Evolutionary conservation across 1,140 invertebrate species (phyloP).

Genomic region (Halictus rubicundus): DNA sequence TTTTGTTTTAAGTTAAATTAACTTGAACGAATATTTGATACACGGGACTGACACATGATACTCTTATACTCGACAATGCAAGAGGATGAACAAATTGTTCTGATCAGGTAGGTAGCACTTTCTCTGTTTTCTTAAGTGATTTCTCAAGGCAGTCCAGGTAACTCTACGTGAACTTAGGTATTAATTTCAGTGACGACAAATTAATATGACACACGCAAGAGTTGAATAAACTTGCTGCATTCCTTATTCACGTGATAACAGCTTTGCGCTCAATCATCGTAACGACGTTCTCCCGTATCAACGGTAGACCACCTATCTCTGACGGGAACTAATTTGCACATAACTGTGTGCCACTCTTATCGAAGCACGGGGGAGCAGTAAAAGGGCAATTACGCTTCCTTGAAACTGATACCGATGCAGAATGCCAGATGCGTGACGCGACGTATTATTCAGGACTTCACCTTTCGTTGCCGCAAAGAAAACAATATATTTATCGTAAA

Average conservation of each 20-base stretch:
- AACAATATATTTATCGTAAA: slow-evolving; percentile 48
- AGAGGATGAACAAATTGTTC: too few species aligned
- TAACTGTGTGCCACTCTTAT: slow-evolving; percentile 17
- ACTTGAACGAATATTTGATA: too few species aligned
- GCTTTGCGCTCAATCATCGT: slow-evolving; percentile 44
- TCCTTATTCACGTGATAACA: slow-evolving; percentile 38
- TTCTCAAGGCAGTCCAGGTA: too few species aligned
- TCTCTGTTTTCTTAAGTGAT: too few species aligned
- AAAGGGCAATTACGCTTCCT: slow-evolving; percentile 45
- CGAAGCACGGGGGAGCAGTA: slow-evolving; percentile 19
- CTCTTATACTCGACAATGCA: too few species aligned
- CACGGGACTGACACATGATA: too few species aligned
- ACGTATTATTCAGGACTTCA: slow-evolving; percentile 58
- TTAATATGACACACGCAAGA: slow-evolving; percentile 31
- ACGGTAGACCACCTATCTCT: slow-evolving; percentile 5
- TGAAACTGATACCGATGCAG: slow-evolving; percentile 44
- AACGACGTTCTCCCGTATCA: slow-evolving; percentile 47
- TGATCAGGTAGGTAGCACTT: too few species aligned
- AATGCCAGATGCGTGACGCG: slow-evolving; percentile 47
- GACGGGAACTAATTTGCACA: slow-evolving; percentile 57
- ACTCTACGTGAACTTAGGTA: neutral
- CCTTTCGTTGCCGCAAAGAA: slow-evolving; percentile 34
- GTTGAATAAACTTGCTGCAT: slow-evolving; percentile 26
- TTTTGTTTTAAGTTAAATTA: too few species aligned
- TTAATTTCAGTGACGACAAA: slow-evolving; percentile 25